A percentile compares a stretch with the other conserved stretches of the same genome.
Conservation (phyloP, 2,113 vertebrate species). For the Toxotes chatareus region DNA sequence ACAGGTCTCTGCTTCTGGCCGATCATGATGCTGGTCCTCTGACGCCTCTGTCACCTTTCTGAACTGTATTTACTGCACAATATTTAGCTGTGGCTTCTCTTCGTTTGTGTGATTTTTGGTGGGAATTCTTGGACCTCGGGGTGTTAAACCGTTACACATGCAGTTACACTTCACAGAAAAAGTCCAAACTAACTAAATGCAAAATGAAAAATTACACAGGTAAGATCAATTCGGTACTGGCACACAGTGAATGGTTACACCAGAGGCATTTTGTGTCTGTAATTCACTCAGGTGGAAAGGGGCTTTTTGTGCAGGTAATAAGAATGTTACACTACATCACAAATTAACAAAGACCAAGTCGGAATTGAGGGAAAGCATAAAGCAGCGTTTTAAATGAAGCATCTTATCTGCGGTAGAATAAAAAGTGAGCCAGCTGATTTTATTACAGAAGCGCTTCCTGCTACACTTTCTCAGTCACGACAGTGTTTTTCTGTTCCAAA, state of each 20-base stretch:
- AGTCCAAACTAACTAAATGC: neutral
- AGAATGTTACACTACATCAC: neutral
- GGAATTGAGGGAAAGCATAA: neutral
- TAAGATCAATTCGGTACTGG: neutral
- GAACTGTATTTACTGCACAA: neutral
- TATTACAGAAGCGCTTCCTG: neutral
- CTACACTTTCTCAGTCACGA: neutral
- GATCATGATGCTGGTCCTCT: neutral
- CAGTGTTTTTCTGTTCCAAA: neutral
- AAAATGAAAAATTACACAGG: neutral
- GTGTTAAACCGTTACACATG: neutral
- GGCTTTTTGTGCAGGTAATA: neutral
- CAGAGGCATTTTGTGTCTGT: neutral
- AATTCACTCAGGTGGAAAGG: neutral
- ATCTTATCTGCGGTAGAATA: neutral
- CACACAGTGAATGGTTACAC: neutral
- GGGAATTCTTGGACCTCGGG: neutral
- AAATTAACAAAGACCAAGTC: neutral
- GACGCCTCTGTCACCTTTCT: neutral
- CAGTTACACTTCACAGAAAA: neutral
- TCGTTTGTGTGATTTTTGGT: neutral
- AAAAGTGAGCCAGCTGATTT: neutral
- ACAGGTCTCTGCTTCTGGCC: neutral
- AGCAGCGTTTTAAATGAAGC: neutral
- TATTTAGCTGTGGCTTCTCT: neutral